Conservation (phyloP, 37 sponge, comb jelly and placozoan genomes). For the Bolinopsis microptera region DNA sequence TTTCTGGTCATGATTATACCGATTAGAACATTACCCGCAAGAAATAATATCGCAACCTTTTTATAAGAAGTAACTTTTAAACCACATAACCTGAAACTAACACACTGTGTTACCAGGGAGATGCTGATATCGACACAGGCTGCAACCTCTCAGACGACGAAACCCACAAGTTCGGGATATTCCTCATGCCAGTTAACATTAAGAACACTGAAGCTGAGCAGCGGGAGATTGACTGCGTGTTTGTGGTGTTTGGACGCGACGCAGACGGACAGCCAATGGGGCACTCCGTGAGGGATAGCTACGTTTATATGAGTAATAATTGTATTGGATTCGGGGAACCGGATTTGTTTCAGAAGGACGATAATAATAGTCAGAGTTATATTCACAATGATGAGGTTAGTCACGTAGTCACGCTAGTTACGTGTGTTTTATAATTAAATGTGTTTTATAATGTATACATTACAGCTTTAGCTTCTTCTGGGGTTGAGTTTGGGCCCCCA, state of each 20-base stretch:
- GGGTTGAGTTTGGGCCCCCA: too few relatives aligned
- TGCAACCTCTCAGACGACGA: not conserved
- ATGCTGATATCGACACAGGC: not conserved
- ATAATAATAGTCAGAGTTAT: conserved; percentile 51
- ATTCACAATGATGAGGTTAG: conserved; percentile 42
- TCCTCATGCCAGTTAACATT: conserved; percentile 31
- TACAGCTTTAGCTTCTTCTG: too few relatives aligned
- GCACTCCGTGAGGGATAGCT: conserved; percentile 43
- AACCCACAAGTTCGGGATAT: conserved; percentile 30
- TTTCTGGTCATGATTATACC: too few relatives aligned
- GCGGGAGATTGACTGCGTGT: conserved; percentile 44
- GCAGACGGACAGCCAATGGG: conserved; percentile 24
- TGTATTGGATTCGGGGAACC: conserved; percentile 14
- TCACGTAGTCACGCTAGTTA: too few relatives aligned
- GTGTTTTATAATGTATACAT: too few relatives aligned
- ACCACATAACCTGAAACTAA: too few relatives aligned
- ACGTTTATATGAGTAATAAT: conserved; percentile 10
- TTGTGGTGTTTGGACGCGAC: conserved; percentile 42
- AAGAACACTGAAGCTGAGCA: conserved; percentile 24
- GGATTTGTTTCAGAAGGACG: conserved; percentile 12
- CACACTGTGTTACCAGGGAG: too few relatives aligned
- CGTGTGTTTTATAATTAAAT: too few relatives aligned
- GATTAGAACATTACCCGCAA: too few relatives aligned
- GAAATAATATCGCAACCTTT: too few relatives aligned
- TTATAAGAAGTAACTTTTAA: too few relatives aligned